Percentiles rank a stretch among this genome's conserved stretches.
Conservation (phyloP, 2,888 invertebrate genomes). For the Caenorhabditis auriculariae region DNA sequence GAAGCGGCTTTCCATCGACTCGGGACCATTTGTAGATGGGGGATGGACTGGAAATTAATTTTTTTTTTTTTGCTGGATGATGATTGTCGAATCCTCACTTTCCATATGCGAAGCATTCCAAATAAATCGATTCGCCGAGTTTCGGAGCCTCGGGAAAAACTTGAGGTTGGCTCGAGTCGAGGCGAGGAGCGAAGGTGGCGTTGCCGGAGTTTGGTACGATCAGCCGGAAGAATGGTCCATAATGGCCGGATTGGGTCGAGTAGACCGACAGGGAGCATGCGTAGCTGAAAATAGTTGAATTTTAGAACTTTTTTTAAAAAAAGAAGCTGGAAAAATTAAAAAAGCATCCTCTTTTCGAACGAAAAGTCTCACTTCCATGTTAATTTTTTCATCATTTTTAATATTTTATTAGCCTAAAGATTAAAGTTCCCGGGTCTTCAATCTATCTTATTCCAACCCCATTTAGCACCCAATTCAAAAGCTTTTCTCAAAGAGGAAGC, state of each 20-base stretch:
- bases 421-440: no score
- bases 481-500: no score
- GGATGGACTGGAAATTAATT: conserved; percentile 45
- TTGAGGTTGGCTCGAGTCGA: conserved; percentile 54
- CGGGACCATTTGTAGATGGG: conserved; percentile 57
- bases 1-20: conserved; percentile 51
- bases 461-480: no score
- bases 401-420: no score
- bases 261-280: conserved; percentile 57
- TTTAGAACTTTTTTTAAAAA: no score
- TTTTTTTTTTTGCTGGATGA: neutral
- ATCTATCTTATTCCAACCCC: no score
- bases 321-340: no score
- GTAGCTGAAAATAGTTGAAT: conserved; percentile 58
- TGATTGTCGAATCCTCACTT: conserved; percentile 44
- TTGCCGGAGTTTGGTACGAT: conserved; percentile 20
- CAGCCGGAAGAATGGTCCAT: conserved; percentile 61
- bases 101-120: conserved; percentile 63
- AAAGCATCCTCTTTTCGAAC: no score
- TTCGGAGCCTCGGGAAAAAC: conserved; percentile 57
- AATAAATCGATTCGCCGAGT: conserved; percentile 51
- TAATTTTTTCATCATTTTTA: no score
- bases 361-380: no score
- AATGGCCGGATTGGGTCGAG: conserved; percentile 57
- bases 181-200: conserved; percentile 36